These are phyloP conservation scores for Cynopterus sphinx DNA, from an alignment of 2,797 vertebrate species.

Conservation along the genomic window DNA sequence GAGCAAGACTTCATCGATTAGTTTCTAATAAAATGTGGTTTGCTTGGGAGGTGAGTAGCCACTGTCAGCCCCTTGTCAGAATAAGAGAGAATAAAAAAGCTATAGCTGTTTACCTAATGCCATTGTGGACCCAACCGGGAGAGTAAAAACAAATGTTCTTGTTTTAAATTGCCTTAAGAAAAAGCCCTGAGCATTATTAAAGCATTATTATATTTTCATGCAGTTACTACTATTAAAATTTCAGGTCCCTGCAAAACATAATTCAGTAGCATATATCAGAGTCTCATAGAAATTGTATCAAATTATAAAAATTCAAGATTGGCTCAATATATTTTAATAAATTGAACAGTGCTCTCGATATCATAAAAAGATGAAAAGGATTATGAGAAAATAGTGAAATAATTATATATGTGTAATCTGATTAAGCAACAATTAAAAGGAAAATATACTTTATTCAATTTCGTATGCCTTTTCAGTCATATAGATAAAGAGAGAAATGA, in stretches of 20 bases:
- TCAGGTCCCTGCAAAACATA: background rate
- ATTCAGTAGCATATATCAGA: background rate
- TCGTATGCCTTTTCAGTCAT: background rate
- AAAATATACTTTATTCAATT: background rate
- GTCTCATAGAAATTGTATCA: background rate
- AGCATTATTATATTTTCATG: constrained; percentile 20
- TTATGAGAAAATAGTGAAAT: background rate
- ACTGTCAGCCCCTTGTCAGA: background rate
- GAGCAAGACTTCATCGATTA: background rate
- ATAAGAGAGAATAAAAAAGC: constrained; percentile 35
- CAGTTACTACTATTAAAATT: constrained; percentile 45
- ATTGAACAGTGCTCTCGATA: background rate
- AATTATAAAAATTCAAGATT: background rate
- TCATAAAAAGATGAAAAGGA: background rate
- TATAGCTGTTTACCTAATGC: constrained; percentile 51
- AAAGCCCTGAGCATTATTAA: constrained; percentile 55
- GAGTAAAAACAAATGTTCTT: constrained; percentile 75
- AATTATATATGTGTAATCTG: background rate
- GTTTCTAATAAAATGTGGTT: constrained; percentile 41
- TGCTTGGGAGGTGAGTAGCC: background rate
- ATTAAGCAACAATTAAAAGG: background rate
- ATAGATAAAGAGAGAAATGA: background rate
- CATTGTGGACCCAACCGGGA: constrained; percentile 42
- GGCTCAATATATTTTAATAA: background rate
- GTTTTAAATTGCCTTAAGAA: constrained; percentile 66